A percentile compares a stretch with the other conserved stretches of the same genome.
phyloP scores from a whole-genome alignment of 2,888 invertebrate genomes.

The Agonopterix subpropinquella region DNA sequence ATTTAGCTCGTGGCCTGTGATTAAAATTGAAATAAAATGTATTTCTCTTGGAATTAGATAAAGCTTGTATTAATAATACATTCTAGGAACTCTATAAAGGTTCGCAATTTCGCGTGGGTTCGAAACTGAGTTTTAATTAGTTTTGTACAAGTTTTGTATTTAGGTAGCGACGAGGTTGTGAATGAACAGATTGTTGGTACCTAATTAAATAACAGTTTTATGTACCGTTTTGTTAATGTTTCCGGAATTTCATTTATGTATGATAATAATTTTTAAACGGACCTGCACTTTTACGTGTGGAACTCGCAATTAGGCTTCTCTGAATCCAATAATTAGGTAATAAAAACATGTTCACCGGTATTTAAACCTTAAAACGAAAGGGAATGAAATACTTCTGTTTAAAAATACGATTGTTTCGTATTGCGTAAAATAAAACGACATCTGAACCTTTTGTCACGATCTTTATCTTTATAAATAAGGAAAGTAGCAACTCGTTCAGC shows the following conservation, averaged over 20 bases:
- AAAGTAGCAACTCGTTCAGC: too few species aligned
- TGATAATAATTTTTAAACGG: conserved; percentile 4
- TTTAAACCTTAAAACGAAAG: not conserved
- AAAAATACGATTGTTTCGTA: conserved; percentile 1
- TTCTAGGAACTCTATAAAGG: conserved; percentile 12
- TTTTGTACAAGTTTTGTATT: not conserved
- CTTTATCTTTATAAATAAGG: not conserved
- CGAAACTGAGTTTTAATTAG: conserved; percentile 8
- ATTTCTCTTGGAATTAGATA: not conserved
- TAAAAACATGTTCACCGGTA: conserved; percentile 21
- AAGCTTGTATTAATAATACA: not conserved
- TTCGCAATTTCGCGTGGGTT: conserved; percentile 14
- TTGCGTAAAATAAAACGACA: too few species aligned
- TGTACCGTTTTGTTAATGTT: conserved; percentile 1
- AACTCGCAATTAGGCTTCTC: conserved; percentile 24
- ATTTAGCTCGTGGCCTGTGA: conserved; percentile 18
- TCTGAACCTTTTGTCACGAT: too few species aligned
- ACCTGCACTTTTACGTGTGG: conserved; percentile 14
- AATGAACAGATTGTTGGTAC: not conserved
- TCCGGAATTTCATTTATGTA: not conserved
- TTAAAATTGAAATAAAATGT: conserved; percentile 23
- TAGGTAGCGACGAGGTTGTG: not conserved
- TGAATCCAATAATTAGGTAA: conserved; percentile 35
- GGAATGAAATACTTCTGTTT: conserved; percentile 4
- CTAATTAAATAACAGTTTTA: not conserved